phyloP scores from a whole-genome alignment of 2,888 invertebrate species.

The Hoplodrina blanda region DNA sequence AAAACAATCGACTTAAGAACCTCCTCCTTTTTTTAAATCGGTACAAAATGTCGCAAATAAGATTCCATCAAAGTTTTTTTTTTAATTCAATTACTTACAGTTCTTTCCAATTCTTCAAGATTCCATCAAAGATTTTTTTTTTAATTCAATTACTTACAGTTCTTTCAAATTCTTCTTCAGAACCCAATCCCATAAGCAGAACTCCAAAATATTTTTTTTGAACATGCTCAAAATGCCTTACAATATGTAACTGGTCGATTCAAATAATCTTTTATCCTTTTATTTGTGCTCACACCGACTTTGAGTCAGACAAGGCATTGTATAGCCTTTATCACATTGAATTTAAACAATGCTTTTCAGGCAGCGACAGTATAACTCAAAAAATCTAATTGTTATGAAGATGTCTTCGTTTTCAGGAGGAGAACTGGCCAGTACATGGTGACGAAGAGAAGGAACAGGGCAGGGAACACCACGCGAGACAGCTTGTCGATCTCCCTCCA shows the following conservation, averaged over 20 bases:
- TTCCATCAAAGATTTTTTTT: no score
- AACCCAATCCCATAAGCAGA: not conserved
- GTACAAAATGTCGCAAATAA: not conserved
- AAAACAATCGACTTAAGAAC: no score
- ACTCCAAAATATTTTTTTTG: not conserved
- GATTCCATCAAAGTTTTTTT: not conserved
- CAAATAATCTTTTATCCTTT: slow-evolving; percentile 5
- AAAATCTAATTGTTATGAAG: slow-evolving; percentile 80
- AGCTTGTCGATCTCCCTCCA: slow-evolving; percentile 95
- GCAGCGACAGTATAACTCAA: slow-evolving; percentile 45
- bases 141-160: no score
- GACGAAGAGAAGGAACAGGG: slow-evolving; percentile 94
- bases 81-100: no score
- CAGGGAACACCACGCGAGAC: slow-evolving; percentile 94
- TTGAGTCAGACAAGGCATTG: slow-evolving; percentile 19
- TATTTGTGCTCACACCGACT: slow-evolving; percentile 10
- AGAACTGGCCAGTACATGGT: slow-evolving; percentile 95
- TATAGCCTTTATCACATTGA: slow-evolving; percentile 20
- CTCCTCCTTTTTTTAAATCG: no score
- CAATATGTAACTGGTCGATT: slow-evolving; percentile 13
- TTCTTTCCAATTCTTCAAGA: no score
- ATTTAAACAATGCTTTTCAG: slow-evolving; percentile 33
- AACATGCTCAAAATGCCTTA: slow-evolving; percentile 17
- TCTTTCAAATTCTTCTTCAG: not conserved
- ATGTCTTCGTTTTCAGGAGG: slow-evolving; percentile 91